Evolutionary conservation across 2,797 vertebrate species (phyloP).

Genomic region (Sebastes minor): DNA sequence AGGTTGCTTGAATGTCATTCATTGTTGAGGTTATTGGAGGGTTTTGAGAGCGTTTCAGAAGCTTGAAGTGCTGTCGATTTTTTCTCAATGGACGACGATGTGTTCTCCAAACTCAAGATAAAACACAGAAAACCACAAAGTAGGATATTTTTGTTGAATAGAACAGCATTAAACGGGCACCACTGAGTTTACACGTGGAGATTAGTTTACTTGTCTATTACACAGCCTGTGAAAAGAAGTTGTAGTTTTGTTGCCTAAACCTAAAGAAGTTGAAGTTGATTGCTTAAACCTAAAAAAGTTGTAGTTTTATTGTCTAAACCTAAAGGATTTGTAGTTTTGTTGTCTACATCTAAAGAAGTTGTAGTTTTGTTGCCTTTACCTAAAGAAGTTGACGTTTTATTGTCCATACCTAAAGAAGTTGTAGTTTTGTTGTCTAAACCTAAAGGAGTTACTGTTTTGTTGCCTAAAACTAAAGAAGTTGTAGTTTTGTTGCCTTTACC

Average conservation of each 20-base stretch:
- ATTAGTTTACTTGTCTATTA: not conserved
- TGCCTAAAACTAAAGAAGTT: too few relatives aligned
- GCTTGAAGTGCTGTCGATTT: not conserved
- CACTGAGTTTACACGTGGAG: not conserved
- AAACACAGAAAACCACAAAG: not conserved
- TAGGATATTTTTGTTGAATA: too few relatives aligned
- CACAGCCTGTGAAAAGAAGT: not conserved
- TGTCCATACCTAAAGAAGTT: too few relatives aligned
- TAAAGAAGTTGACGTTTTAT: too few relatives aligned
- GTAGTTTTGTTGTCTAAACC: accelerated
- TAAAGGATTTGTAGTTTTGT: too few relatives aligned
- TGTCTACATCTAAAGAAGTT: accelerated
- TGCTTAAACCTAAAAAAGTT: too few relatives aligned
- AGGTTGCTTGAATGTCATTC: conserved; percentile 16
- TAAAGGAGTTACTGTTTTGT: too few relatives aligned
- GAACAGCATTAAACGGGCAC: not conserved
- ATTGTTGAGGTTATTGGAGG: conserved; percentile 13
- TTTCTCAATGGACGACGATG: conserved; percentile 2
- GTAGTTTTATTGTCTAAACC: accelerated
- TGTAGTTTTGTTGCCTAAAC: too few relatives aligned
- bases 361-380: too few relatives aligned
- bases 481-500: too few relatives aligned
- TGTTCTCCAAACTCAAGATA: not conserved
- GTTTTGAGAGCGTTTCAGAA: conserved; percentile 2
- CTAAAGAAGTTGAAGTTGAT: accelerated